Conservation (phyloP, 2,113 vertebrate genomes). For the Irena cyanogastra region DNA sequence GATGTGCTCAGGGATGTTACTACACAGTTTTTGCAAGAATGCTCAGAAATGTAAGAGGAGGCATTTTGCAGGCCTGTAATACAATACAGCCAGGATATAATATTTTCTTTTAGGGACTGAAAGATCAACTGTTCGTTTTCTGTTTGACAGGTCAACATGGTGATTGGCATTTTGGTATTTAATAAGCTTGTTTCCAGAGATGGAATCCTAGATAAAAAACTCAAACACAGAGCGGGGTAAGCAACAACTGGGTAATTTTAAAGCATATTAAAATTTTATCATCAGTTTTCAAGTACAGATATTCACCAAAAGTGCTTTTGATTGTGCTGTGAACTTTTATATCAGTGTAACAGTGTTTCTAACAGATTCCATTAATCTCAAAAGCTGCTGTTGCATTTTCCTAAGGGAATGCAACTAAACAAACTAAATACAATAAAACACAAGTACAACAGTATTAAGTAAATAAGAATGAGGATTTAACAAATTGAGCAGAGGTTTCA, state of each 20-base stretch:
- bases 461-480: not conserved
- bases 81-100: not conserved
- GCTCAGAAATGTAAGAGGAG: not conserved
- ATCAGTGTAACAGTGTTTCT: not conserved
- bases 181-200: conserved; percentile 99
- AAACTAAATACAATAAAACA: conserved; percentile 40
- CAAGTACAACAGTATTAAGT: conserved; percentile 53
- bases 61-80: not conserved
- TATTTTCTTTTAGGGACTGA: conserved; percentile 23
- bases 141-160: conserved; percentile 96
- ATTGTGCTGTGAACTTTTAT: conserved; percentile 28
- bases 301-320: conserved; percentile 13
- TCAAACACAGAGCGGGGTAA: conserved; percentile 99
- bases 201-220: conserved; percentile 99
- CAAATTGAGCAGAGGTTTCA: not conserved
- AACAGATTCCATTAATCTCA: conserved; percentile 27
- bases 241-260: conserved; percentile 66
- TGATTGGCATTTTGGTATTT: conserved; percentile 99
- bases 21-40: not conserved
- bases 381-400: not conserved
- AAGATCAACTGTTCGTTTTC: conserved; percentile 61
- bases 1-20: not conserved
- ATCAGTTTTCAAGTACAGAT: conserved; percentile 1
- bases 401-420: conserved; percentile 10
- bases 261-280: conserved; percentile 25